phyloP scores from a whole-genome alignment of 1,140 invertebrate species.

The Daktulosphaira vitifoliae region DNA sequence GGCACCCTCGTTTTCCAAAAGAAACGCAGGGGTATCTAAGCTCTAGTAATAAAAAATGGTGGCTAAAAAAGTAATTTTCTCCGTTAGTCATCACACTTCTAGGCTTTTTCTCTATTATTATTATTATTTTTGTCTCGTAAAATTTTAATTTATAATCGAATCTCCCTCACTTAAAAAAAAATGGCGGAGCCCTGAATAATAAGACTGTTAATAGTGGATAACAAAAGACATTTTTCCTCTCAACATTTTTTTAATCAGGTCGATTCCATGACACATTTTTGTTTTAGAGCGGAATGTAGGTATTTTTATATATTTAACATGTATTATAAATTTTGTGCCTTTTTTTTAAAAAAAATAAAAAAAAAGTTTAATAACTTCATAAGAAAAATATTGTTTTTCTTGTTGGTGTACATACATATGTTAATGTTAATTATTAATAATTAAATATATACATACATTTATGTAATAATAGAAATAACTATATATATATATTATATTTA shows the following conservation, averaged over 20 bases:
- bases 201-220: slow-evolving; percentile 18
- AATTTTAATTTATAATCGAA: slow-evolving; percentile 29
- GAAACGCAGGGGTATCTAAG: slow-evolving; percentile 11
- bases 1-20: slow-evolving; percentile 5
- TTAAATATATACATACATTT: slow-evolving; percentile 1
- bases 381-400: slow-evolving; percentile 33
- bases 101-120: background rate
- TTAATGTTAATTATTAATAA: slow-evolving; percentile 25
- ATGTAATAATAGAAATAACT: background rate
- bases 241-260: background rate
- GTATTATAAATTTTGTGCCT: slow-evolving; percentile 1
- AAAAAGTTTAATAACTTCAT: background rate
- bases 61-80: slow-evolving; percentile 23
- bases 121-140: slow-evolving; percentile 12
- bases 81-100: slow-evolving; percentile 8
- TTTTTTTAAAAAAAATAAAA: background rate
- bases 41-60: slow-evolving; percentile 18
- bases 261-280: slow-evolving; percentile 17
- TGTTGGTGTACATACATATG: slow-evolving; percentile 31
- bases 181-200: slow-evolving; percentile 29
- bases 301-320: too few relatives aligned
- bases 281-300: background rate
- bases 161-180: slow-evolving; percentile 4
- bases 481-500: background rate
- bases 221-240: slow-evolving; percentile 25